Base-by-base conservation (phyloP, 2,113 vertebrate species). In the Ploceus nigricollis region DNA sequence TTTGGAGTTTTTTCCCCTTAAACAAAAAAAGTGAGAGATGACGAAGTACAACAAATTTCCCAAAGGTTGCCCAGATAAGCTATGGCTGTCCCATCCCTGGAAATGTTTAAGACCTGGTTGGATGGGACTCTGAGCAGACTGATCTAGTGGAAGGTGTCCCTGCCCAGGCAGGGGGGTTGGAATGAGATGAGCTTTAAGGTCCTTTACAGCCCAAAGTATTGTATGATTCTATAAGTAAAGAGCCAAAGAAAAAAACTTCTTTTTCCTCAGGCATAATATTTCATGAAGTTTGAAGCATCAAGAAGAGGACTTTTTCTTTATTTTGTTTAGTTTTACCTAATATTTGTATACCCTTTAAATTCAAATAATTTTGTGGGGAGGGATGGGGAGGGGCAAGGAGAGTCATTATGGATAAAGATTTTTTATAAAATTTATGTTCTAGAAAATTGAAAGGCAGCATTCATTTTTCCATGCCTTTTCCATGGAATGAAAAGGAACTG, bases 331-430 rank as follows among this genome's bases (percentile, higher is more conserved):
- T 35, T 82, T 75, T 78, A 10, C 5, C 2, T 70, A 33, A 10
- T 79, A 39, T 48, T 69, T 82, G 15, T 56, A 50, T 56, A 13
- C 2, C 11, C 7, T 33, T 82, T 31, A 48, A 80, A 53, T 71
- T 60, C 2, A 68, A 87, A 35, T 48, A 60, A 4, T 22, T 90
- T 78, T 37, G 0, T 11, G 12, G 7, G 6, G 11, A 10, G 3
- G 5, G 1, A 0, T 4, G 6, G 9, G 8, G 10, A 75, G 13
- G 10, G 15, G 24, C 7, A 31, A 66, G 11, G 22, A 12, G 1
- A 35, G 4, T 20, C 28, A 0, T 60, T 71, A 24, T 11, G 5
- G 17, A 51, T 28, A 28, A 65, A 10, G 5, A 45, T 31, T 80
- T 82, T 82, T 48, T 48, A 50, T 21, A 47, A 71, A 60, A 40